A percentile compares a stretch with the other conserved stretches of the same genome.
These are phyloP conservation scores for Adela reaumurella DNA, from an alignment of 2,888 invertebrate species.

Conservation along the genomic window DNA sequence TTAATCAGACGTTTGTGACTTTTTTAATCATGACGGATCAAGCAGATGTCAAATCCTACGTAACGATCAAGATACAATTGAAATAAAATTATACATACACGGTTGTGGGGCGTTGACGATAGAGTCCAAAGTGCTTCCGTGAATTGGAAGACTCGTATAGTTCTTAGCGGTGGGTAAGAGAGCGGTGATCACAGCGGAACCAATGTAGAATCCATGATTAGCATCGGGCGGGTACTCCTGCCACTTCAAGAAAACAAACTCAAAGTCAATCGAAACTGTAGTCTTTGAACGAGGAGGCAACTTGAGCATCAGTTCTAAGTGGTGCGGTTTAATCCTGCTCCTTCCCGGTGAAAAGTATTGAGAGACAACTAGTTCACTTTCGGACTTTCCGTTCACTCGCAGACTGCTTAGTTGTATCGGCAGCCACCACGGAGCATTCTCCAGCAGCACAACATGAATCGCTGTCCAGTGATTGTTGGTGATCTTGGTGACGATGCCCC, in stretches of 20 bases:
- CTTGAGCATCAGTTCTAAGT: constrained; percentile 78
- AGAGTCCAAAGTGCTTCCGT: constrained; percentile 65
- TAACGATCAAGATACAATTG: too few species aligned
- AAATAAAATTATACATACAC: constrained; percentile 30
- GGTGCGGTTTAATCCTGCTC: constrained; percentile 80
- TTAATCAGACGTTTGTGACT: too few species aligned
- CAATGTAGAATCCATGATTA: constrained; percentile 96
- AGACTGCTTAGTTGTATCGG: constrained; percentile 89
- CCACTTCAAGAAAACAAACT: constrained; percentile 96
- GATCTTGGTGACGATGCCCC: constrained; percentile 82
- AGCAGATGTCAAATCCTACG: too few species aligned
- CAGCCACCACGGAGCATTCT: constrained; percentile 89
- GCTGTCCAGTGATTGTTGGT: constrained; percentile 75
- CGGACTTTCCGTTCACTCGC: constrained; percentile 59
- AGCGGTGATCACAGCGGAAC: constrained; percentile 80
- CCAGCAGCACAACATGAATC: constrained; percentile 77
- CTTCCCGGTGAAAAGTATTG: constrained; percentile 70
- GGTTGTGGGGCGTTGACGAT: constrained; percentile 62
- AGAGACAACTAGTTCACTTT: constrained; percentile 54
- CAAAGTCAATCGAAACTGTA: constrained; percentile 83
- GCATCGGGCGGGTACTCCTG: constrained; percentile 99
- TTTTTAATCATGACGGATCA: too few species aligned
- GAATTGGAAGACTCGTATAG: constrained; percentile 71
- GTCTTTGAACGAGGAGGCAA: constrained; percentile 79
- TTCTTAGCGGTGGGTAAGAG: constrained; percentile 74